These are phyloP conservation scores for Cervus canadensis DNA, from an alignment of 2,113 vertebrate genomes.

Conservation along the genomic window DNA sequence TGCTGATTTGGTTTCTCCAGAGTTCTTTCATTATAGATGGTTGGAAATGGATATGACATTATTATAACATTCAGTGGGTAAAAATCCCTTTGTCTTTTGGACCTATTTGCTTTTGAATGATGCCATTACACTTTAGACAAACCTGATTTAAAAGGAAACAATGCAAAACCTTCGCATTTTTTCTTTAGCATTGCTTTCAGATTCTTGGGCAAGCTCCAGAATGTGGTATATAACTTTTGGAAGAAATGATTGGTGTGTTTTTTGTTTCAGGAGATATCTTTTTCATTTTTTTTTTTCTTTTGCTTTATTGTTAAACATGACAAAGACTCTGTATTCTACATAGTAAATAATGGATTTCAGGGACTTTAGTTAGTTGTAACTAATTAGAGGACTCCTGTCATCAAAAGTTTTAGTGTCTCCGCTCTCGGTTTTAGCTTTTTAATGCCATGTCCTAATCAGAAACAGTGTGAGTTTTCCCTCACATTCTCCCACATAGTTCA, in stretches of 20 bases:
- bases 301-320: not conserved
- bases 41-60: not conserved
- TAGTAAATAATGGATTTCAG: not conserved
- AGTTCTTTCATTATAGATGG: not conserved
- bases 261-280: not conserved
- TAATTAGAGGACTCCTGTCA: not conserved
- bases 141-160: not conserved
- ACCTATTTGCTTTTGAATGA: not conserved
- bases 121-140: not conserved
- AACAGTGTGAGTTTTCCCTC: not conserved
- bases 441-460: not conserved
- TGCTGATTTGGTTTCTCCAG: not conserved
- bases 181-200: not conserved
- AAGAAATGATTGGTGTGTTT: not conserved
- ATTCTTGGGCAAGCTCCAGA: not conserved
- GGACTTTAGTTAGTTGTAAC: not conserved
- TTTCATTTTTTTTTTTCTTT: not conserved
- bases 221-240: not conserved
- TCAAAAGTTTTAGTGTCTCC: not conserved
- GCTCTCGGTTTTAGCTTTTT: not conserved
- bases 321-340: not conserved
- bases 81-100: not conserved
- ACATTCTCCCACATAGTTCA: no score
- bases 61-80: not conserved
- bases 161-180: not conserved